Evolutionary conservation across 2,888 invertebrate genomes (phyloP).

Genomic region (Luffia ferchaultella): DNA sequence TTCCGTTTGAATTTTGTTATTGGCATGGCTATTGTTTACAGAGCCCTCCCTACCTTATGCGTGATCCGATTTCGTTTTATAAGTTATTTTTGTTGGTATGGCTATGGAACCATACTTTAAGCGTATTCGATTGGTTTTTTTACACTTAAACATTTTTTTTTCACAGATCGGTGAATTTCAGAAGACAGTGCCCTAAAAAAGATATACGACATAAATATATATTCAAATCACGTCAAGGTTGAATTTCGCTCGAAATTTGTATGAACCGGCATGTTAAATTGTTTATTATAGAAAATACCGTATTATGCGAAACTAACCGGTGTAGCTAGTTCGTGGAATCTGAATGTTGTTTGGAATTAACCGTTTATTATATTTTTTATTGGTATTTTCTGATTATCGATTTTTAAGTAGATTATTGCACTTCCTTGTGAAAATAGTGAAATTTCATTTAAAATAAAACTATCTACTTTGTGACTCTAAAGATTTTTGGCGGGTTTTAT

Average conservation of each 20-base stretch:
- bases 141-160: neutral
- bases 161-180: neutral
- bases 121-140: neutral
- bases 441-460: neutral
- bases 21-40: neutral
- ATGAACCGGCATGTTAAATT: neutral
- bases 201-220: neutral
- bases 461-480: too few relatives aligned
- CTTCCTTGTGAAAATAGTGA: neutral
- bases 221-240: neutral
- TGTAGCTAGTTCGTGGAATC: neutral
- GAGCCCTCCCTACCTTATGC: neutral
- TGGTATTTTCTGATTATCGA: neutral
- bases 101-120: neutral
- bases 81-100: neutral
- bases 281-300: neutral
- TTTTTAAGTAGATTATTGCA: neutral
- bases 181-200: neutral
- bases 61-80: neutral
- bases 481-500: neutral
- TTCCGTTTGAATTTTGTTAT: too few relatives aligned
- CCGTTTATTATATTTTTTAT: neutral
- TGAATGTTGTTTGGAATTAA: neutral
- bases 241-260: neutral
- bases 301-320: neutral